Base-by-base conservation (phyloP, 2,113 vertebrate genomes). In the Sphaerodactylus townsendi region DNA sequence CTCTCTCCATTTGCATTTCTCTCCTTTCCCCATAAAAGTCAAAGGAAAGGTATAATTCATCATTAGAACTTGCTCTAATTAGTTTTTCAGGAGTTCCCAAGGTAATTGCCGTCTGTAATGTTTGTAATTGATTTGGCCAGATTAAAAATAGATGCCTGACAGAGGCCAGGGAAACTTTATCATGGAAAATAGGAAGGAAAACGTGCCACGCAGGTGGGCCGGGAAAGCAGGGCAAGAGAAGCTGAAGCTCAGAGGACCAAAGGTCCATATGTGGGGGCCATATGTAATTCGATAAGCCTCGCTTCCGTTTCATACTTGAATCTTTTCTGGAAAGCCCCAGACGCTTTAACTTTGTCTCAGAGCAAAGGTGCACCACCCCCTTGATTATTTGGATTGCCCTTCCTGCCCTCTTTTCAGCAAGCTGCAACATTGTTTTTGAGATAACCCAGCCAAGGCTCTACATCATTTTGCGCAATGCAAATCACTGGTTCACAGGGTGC, bases 81-180 rank as follows among this genome's bases (percentile, higher is more conserved):
- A 92, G 90, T 91, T 92, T 93, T 93, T 78, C 70, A 35, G 70
- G 87, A 90, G 83, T 91, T 95, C 84, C 93, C 92, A 81, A 64
- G 84, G 81, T 92, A 94, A 93, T 95, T 92, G 88, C 82, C 85
- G 82, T 30, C 84, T 82, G 85, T 87, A 92, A 94, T 90, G 90
- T 89, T 92, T 92, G 77, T 91, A 94, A 94, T 84, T 91, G 93
- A 93, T 93, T 93, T 91, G 77, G 59, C 66, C 86, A 92, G 90
- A 95, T 94, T 95, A 92, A 93, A 93, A 93, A 90, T 19, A 82
- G 90, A 87, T 89, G 91, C 77, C 44, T 90, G 62, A 85, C 80
- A 65, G 69, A 74, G 74, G 65, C 71, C 80, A 76, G 44, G 30
- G 37, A 48, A 69, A 74, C 70, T 85, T 91, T 90, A 91, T 73